Base-by-base conservation (phyloP, 2,113 vertebrate genomes). In the Actenoides lindsayi region DNA sequence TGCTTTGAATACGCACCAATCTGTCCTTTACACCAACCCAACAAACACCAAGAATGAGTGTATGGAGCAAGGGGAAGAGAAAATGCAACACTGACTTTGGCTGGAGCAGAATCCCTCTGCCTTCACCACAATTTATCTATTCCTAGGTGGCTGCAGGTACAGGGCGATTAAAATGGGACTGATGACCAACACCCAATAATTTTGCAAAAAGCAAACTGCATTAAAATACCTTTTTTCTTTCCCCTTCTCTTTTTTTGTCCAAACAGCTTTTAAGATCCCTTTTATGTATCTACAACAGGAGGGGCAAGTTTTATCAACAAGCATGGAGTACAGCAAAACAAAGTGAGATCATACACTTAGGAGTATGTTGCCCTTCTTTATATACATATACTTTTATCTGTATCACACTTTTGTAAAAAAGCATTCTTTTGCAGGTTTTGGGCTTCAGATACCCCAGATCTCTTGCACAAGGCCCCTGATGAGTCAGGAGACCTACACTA, bases 131-230 rank as follows among this genome's bases (percentile, higher is more conserved):
- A 8, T 24, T 25, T 54, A 51, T 31, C 24, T 10, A 13, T 64
- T 46, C 91, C 63, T 79, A 83, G 48, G 37, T 41, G 30, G 68
- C 82, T 96, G 69, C 79, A 95, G 90, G 89, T 64, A 89, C 46
- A 62, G 91, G 28, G 56, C 84, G 82, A 90, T 94, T 68, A 87
- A 83, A 90, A 93, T 81, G 63, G 83, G 65, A 35, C 16, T 71
- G 79, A 91, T 41, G 62, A 96, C 73, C 60, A 96, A 90, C 46
- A 74, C 2, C 20, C 3, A 41, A n/a, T 13, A 73, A 53, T 37
- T 77, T 63, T 24, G 9, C 21, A 76, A 85, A 94, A 73, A 68
- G 17, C 31, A 97, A 93, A 92, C 33, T 48, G 10, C 57, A 87
- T 46, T 37, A 53, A 96, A 94, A 89, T 80, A 27, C 89, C 37